These are phyloP conservation scores for Smithornis capensis DNA, from an alignment of 2,113 vertebrate species.

Conservation along the genomic window DNA sequence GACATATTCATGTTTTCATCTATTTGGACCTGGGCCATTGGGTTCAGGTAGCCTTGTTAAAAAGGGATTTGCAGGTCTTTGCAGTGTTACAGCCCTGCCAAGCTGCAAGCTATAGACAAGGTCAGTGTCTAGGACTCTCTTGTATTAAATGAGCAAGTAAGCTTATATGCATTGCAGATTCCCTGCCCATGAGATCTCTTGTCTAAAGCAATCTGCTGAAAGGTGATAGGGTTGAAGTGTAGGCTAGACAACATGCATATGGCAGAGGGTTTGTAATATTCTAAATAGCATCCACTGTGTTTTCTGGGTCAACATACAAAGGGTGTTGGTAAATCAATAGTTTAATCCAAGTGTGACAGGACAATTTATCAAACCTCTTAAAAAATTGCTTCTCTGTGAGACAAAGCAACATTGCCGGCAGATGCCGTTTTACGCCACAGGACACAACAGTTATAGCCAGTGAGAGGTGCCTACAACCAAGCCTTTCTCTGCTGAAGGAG, in stretches of 20 bases:
- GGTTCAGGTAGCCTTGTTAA: conserved; percentile 79
- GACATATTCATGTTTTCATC: conserved; percentile 72
- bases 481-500: conserved; percentile 8
- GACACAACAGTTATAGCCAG: not conserved
- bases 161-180: conserved; percentile 86
- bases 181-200: conserved; percentile 82
- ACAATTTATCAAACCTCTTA: conserved; percentile 71
- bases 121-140: conserved; percentile 82
- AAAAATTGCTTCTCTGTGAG: conserved; percentile 39
- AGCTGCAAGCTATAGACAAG: conserved; percentile 79
- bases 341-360: conserved; percentile 71
- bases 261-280: conserved; percentile 79
- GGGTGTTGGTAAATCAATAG: conserved; percentile 77
- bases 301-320: conserved; percentile 72
- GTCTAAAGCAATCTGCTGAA: conserved; percentile 85
- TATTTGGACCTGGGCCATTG: conserved; percentile 69
- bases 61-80: conserved; percentile 80
- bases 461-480: conserved; percentile 5
- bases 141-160: conserved; percentile 83
- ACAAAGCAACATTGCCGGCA: conserved; percentile 60
- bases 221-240: conserved; percentile 81
- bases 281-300: conserved; percentile 73
- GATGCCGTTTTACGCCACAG: conserved; percentile 43
- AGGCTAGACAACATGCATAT: conserved; percentile 81
- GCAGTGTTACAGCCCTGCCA: conserved; percentile 75